A percentile compares a stretch with the other conserved stretches of the same genome.
Conservation (phyloP, 2,797 vertebrate genomes). For the Rhinogobio ventralis region DNA sequence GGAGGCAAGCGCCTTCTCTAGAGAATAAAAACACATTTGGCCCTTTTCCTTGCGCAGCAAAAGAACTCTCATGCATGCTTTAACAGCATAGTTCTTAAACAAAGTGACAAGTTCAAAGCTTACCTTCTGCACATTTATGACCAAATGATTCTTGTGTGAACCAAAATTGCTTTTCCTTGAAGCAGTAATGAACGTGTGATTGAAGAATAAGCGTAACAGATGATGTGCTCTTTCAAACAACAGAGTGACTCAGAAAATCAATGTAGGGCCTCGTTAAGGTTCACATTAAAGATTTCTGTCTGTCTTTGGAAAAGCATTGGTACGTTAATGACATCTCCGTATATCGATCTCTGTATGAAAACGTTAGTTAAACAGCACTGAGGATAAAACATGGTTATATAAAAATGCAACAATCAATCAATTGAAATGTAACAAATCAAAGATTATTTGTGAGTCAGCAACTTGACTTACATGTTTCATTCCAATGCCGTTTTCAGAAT, state of each 20-base stretch:
- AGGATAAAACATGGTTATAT: background rate
- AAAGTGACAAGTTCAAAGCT: conserved; percentile 7
- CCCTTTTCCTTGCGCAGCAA: background rate
- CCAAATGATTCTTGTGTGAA: background rate
- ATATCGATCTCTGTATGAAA: conserved; percentile 38
- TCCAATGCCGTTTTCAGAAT: background rate
- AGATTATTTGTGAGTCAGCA: background rate
- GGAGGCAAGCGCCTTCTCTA: background rate
- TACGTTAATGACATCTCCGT: background rate
- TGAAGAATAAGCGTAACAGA: conserved; percentile 3
- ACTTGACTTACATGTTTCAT: background rate
- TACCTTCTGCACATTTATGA: conserved; percentile 4
- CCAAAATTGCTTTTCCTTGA: conserved; percentile 10
- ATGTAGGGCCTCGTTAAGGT: conserved; percentile 19
- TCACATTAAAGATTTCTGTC: conserved; percentile 33
- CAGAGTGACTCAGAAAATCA: conserved; percentile 39
- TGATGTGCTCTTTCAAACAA: background rate
- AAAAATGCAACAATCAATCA: background rate
- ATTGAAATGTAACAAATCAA: background rate
- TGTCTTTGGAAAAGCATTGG: background rate
- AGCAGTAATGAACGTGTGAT: background rate
- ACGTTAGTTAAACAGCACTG: conserved; percentile 22
- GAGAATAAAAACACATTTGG: conserved; percentile 13
- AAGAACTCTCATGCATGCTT: conserved; percentile 1
- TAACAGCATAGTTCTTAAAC: conserved; percentile 9